Evolutionary conservation across 2,888 invertebrate genomes (phyloP), one percentile per base, ranked within the genome.

Genomic region (Cyclophora punctaria): DNA sequence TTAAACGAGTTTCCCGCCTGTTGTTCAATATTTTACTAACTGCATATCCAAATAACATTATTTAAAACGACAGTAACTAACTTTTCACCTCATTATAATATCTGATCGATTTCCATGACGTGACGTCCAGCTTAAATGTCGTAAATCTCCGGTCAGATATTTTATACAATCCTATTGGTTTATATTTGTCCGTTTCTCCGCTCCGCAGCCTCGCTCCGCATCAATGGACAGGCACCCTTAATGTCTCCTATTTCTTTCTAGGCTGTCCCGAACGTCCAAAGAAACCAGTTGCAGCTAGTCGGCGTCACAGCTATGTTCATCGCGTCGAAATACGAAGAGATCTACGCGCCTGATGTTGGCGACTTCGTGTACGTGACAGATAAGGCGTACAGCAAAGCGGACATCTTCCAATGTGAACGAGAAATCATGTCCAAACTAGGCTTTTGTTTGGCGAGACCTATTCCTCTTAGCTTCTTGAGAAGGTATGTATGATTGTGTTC

Each of bases 311-410:
- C 97, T 0, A 92, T 98, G 90, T 93, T 96, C 67, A 92, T 98
- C 49, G 98, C 98, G 0, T 92, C 94, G 69, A 99, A 99, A 79
- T 98, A 96, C 70, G 98, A 99, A 83, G 99, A 99, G 87, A 94
- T 97, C 69, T 96, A 94, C 69, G 91, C 95, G 2, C 97, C 98
- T 0, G 95, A 95, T 45, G 90, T 97, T 34, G 88, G 83, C 4
- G 98, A 99, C 81, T 98, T 98, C 83, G 94, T 96, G 7, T 96
- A 94, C 74, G 94, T 98, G 49, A 95, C 97, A 5, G 98, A 97
- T 80, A 92, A 95, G 71, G 93, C 96, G 0, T 98, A 96, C 77
- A 91, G 91, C 3, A 94, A 93, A 66, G 72, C 86, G 2, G 95
- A 98, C 64, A 92, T 98, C 42, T 86, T 95, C 45, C 89, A 90